Base-by-base conservation (phyloP, 1,140 invertebrate species). In the Monomorium pharaonis region DNA sequence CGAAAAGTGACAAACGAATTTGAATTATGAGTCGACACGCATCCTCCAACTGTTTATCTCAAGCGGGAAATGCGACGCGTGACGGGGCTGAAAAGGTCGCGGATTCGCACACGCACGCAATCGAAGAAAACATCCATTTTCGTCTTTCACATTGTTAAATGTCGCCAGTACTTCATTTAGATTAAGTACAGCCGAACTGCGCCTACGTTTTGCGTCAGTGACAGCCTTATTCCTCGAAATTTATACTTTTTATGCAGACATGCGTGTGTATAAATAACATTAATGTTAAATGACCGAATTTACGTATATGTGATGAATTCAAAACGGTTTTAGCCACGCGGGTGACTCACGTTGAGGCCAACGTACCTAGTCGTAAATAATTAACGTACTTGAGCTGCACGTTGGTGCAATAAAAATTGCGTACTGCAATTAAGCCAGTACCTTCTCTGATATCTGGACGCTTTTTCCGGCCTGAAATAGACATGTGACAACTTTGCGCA, bases 41-140 rank as follows among this genome's bases (percentile, higher is more conserved):
- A 51, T 67, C 69, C n/a, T 44, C 16, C 16, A 3, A 33, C 18
- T 33, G 51, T 72, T 81, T 70, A 76, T 78, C 21, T 58, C 2
- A 74, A 86, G 60, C 44, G 33, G 44, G n/a, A 33, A 78, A 78
- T 5, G 30, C 70, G 7, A 37, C 7, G 33, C 5, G n/a, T n/a
- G 12, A 24, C 0, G 0, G 49, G 37, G 16, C 18, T 78, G 16
- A 51, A 70, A 63, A 86, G 75, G 49, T 16, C 18, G 24, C 62
- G 30, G 6, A 33, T 84, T 85, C 30, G 27, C 49, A 16, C 12
- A 44, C 56, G 47, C 42, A 44, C 49, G 37, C 24, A 44, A 83
- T 86, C 37, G 21, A 33, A 86, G 60, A 80, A 86, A 83, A 63
- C 14, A 67, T 88, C 65, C n/a, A 27, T 78, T 86, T 65, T 74